Evolutionary conservation across 1,140 invertebrate genomes (phyloP), one percentile per base, ranked within the genome.

Genomic region (Harpegnathos saltator): DNA sequence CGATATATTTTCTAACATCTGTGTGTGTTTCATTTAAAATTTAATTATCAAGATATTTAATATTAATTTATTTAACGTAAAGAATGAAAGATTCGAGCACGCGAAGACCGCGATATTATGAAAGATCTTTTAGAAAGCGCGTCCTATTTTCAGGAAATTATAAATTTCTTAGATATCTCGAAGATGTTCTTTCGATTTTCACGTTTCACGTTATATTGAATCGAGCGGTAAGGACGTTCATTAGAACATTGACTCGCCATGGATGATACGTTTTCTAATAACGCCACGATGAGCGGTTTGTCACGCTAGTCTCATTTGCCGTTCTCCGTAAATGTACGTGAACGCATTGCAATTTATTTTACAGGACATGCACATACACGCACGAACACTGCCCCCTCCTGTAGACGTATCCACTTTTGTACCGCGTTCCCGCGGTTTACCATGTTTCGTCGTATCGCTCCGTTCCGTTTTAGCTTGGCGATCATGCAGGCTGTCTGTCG

Each of bases 401-500:
- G 11, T 38, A 50, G 14, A 62, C 24, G 38, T 59, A n/a, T 5
- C 29, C 29, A 62, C 17, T 29, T 74, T 24, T 44, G 19, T 24
- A n/a, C 3, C 22, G 11, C 4, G 17, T 38, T 63, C 58, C 44
- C 19, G 22, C 26, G 50, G 29, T 24, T 72, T 68, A 66, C 24
- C 38, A 54, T 85, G 68, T 86, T 85, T 86, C 83, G 73, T 56
- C 73, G 29, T 5, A 5, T 73, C 38, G 22, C 5, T 26, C 44
- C 52, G 22, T 86, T 19, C 58, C 68, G 65, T 89, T 85, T 77
- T 90, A 87, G 85, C 69, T 86, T 68, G 19, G 81, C 82, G 83
- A 89, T 88, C 85, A 85, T 81, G 59, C 85, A 69, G 82, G 61
- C 82, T 89, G 86, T 88, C 83, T 66, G 54, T 84, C 66, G 38